Conservation (phyloP, 2,888 invertebrate species). For the Calameuta idolon region DNA sequence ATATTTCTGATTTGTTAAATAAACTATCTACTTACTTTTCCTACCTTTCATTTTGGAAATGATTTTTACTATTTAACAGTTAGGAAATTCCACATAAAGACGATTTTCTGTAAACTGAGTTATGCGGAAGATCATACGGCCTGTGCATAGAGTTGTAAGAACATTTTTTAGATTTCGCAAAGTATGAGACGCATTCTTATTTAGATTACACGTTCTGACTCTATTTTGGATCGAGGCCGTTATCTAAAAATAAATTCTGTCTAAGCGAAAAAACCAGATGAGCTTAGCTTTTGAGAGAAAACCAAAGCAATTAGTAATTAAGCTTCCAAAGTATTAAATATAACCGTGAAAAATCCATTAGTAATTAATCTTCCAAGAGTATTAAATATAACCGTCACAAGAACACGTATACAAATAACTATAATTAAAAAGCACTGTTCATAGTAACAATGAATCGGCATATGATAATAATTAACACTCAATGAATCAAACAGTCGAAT, state of each 20-base stretch:
- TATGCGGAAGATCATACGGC: not conserved
- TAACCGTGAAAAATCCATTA: not conserved
- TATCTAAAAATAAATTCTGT: not conserved
- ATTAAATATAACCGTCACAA: not conserved
- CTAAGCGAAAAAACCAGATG: not conserved
- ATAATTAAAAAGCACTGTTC: not conserved
- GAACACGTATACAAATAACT: not conserved
- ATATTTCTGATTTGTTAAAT: not conserved
- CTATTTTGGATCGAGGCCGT: not conserved
- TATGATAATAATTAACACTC: not conserved
- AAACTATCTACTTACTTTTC: not conserved
- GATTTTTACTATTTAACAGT: not conserved
- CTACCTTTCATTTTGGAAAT: not conserved
- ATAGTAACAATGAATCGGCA: not conserved
- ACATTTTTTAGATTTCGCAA: not conserved
- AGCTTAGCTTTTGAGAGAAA: conserved; percentile 5
- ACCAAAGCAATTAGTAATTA: not conserved
- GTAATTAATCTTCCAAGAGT: not conserved
- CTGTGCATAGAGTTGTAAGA: not conserved
- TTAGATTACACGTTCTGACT: not conserved
- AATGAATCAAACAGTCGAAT: not conserved
- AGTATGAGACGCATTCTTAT: not conserved
- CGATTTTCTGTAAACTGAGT: not conserved
- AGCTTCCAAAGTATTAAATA: too few species aligned
- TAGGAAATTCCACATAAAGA: not conserved